These are phyloP conservation scores for Hypothenemus hampei DNA, from an alignment of 1,140 invertebrate genomes.

Conservation along the genomic window DNA sequence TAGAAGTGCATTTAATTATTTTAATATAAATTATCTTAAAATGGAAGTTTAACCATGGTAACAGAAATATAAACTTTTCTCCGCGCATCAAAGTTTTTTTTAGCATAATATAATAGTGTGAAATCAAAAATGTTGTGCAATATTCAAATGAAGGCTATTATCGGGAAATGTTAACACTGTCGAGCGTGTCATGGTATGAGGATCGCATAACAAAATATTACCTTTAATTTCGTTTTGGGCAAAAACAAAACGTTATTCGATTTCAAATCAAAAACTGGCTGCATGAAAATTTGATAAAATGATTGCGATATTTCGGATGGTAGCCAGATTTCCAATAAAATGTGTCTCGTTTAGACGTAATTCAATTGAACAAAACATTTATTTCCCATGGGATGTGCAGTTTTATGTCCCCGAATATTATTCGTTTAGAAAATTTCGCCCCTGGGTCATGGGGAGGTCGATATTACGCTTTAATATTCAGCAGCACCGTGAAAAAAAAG, in stretches of 20 bases:
- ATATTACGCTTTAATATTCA: too few relatives aligned
- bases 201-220: constrained; percentile 18
- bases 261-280: constrained; percentile 18
- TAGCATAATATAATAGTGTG: too few relatives aligned
- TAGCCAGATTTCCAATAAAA: constrained; percentile 22
- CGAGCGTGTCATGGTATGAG: too few relatives aligned
- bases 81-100: too few relatives aligned
- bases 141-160: too few relatives aligned
- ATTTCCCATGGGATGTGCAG: constrained; percentile 7
- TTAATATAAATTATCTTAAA: constrained; percentile 13
- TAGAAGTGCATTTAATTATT: constrained; percentile 19
- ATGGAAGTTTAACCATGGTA: too few relatives aligned
- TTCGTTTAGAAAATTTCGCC: background rate
- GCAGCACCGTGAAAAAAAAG: too few relatives aligned
- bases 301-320: constrained; percentile 23
- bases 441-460: too few relatives aligned
- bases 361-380: constrained; percentile 22
- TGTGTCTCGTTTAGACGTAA: constrained; percentile 16
- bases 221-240: constrained; percentile 14
- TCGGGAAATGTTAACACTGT: too few relatives aligned
- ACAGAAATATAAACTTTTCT: too few relatives aligned
- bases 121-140: too few relatives aligned
- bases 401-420: constrained; percentile 8
- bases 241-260: constrained; percentile 20
- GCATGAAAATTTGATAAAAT: constrained; percentile 28